phyloP scores from a whole-genome alignment of 1,140 invertebrate genomes.

The Drosophila kurseongensis region DNA sequence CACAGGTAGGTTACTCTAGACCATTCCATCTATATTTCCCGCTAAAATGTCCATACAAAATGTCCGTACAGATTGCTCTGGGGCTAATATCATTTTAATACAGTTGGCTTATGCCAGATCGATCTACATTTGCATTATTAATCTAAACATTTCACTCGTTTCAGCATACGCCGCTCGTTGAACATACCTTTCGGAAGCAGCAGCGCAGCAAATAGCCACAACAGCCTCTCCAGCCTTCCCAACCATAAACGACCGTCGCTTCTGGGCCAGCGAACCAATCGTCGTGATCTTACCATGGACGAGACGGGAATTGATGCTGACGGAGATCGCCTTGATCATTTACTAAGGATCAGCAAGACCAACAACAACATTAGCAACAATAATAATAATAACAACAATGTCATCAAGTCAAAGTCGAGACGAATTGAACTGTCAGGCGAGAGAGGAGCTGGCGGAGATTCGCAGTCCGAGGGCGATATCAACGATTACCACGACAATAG shows the following conservation, averaged over 20 bases:
- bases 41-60: too few relatives aligned
- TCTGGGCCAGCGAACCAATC: slow-evolving; percentile 14
- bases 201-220: slow-evolving; percentile 7
- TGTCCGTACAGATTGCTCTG: too few relatives aligned
- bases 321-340: slow-evolving; percentile 10
- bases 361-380: slow-evolving; percentile 36
- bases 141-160: neutral
- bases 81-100: too few relatives aligned
- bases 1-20: slow-evolving; percentile 39
- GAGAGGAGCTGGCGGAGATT: slow-evolving; percentile 28
- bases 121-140: too few relatives aligned
- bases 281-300: slow-evolving; percentile 1
- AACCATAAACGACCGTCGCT: slow-evolving; percentile 52
- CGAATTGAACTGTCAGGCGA: slow-evolving; percentile 3
- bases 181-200: slow-evolving; percentile 48
- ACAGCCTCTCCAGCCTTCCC: slow-evolving; percentile 23
- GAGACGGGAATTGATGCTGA: neutral
- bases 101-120: too few relatives aligned
- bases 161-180: slow-evolving; percentile 63
- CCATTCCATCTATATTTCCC: too few relatives aligned
- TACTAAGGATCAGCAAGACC: slow-evolving; percentile 17
- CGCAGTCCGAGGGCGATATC: slow-evolving; percentile 42
- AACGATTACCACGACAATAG: slow-evolving; percentile 32
- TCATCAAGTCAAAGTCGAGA: slow-evolving; percentile 16
- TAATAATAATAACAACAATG: slow-evolving; percentile 50